Conservation (phyloP, 2,888 invertebrate species). For the Lochmaea capreae region DNA sequence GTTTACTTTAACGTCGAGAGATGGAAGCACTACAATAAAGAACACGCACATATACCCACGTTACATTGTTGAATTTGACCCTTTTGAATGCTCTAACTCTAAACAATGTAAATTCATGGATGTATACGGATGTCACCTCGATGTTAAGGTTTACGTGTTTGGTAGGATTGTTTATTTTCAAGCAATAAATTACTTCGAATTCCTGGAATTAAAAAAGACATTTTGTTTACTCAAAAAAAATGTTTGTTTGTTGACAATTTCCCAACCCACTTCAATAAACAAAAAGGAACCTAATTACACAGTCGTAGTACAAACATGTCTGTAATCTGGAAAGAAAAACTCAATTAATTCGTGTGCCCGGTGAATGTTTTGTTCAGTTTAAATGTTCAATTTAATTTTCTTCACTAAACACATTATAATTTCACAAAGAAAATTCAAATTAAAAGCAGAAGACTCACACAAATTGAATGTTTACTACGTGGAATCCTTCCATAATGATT, state of each 20-base stretch:
- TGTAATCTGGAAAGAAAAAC: too few relatives aligned
- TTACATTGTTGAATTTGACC: conserved; percentile 24
- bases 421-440: too few relatives aligned
- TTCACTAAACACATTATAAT: too few relatives aligned
- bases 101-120: conserved; percentile 34
- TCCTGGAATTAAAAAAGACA: neutral
- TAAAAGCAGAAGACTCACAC: too few relatives aligned
- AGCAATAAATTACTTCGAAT: neutral
- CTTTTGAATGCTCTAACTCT: conserved; percentile 17
- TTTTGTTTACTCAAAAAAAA: neutral
- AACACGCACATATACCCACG: conserved; percentile 46
- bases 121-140: conserved; percentile 22
- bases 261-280: neutral
- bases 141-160: conserved; percentile 28
- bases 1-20: conserved; percentile 50
- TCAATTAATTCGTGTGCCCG: too few relatives aligned
- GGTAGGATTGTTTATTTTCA: neutral
- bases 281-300: neutral
- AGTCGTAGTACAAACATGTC: too few relatives aligned
- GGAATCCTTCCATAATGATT: too few relatives aligned
- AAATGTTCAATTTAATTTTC: too few relatives aligned
- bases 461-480: too few relatives aligned
- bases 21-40: conserved; percentile 52
- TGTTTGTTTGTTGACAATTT: neutral
- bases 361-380: too few relatives aligned